Conservation (phyloP, 2,888 invertebrate species). For the Phoenoteleia sp. region DNA sequence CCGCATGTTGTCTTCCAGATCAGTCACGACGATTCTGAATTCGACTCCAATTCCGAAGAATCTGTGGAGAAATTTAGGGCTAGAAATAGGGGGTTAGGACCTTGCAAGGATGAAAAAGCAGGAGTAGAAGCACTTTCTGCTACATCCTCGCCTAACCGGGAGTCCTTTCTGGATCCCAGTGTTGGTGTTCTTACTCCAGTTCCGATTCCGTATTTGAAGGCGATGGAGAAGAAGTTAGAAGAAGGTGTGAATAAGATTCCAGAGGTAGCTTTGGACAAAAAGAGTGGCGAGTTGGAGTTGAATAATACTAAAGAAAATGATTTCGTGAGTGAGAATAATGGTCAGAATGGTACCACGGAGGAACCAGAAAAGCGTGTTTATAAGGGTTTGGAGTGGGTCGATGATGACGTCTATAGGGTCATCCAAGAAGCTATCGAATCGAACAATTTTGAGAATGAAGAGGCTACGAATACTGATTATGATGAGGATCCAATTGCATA, state of each 20-base stretch:
- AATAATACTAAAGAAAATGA: slow-evolving; percentile 61
- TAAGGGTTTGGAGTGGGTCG: slow-evolving; percentile 85
- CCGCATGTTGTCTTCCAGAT: slow-evolving; percentile 84
- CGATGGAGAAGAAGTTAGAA: not conserved
- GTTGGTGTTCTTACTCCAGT: slow-evolving; percentile 27
- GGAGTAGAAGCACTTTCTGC: not conserved
- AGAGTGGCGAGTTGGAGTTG: not conserved
- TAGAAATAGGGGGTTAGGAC: too few species aligned
- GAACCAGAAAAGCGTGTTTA: slow-evolving; percentile 75
- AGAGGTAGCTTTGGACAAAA: not conserved
- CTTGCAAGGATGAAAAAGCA: not conserved
- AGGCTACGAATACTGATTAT: slow-evolving; percentile 77
- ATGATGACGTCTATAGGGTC: slow-evolving; percentile 84
- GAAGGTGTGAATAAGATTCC: slow-evolving; percentile 18
- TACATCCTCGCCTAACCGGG: not conserved
- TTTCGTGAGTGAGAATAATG: slow-evolving; percentile 1
- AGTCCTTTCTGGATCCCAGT: slow-evolving; percentile 52
- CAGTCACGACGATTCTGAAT: slow-evolving; percentile 83
- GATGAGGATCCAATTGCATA: slow-evolving; percentile 75
- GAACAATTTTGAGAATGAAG: slow-evolving; percentile 77
- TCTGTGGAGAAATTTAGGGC: not conserved
- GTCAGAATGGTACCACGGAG: slow-evolving; percentile 15
- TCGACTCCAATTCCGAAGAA: slow-evolving; percentile 82
- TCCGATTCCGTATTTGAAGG: slow-evolving; percentile 51
- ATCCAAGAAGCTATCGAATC: slow-evolving; percentile 81